Conservation (phyloP, 2,888 invertebrate species). For the Ecliptopera silaceata region DNA sequence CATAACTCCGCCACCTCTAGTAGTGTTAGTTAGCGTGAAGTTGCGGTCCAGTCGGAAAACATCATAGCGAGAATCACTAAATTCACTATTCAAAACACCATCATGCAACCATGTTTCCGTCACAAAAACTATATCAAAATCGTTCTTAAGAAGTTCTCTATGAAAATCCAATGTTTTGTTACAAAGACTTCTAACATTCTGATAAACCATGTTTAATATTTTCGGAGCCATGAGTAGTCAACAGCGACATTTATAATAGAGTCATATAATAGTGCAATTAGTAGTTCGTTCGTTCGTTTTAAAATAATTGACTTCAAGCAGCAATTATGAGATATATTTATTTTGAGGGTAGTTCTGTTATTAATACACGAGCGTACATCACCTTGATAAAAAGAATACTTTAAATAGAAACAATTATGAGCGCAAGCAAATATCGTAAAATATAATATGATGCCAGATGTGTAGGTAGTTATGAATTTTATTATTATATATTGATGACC, state of each 20-base stretch:
- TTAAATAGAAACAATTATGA: too few relatives aligned
- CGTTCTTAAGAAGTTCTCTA: not conserved
- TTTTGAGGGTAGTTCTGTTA: too few relatives aligned
- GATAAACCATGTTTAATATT: not conserved
- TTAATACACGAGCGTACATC: too few relatives aligned
- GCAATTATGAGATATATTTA: too few relatives aligned
- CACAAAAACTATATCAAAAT: not conserved
- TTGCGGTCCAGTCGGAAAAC: not conserved
- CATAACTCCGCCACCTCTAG: not conserved
- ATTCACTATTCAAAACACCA: not conserved
- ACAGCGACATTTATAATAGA: not conserved
- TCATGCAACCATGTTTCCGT: not conserved
- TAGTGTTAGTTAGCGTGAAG: not conserved
- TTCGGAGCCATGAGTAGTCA: not conserved
- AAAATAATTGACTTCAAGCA: too few relatives aligned
- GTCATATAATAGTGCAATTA: not conserved
- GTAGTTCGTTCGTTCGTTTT: too few relatives aligned
- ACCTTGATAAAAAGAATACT: too few relatives aligned
- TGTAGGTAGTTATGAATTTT: too few relatives aligned
- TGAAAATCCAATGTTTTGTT: slow-evolving; percentile 2
- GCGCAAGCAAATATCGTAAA: too few relatives aligned
- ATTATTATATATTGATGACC: too few relatives aligned
- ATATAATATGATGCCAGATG: too few relatives aligned
- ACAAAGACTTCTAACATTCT: slow-evolving; percentile 6
- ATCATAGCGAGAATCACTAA: slow-evolving; percentile 1